Base-by-base conservation (phyloP, 92 coral and sea anemone species). In the Diadumene lineata region DNA sequence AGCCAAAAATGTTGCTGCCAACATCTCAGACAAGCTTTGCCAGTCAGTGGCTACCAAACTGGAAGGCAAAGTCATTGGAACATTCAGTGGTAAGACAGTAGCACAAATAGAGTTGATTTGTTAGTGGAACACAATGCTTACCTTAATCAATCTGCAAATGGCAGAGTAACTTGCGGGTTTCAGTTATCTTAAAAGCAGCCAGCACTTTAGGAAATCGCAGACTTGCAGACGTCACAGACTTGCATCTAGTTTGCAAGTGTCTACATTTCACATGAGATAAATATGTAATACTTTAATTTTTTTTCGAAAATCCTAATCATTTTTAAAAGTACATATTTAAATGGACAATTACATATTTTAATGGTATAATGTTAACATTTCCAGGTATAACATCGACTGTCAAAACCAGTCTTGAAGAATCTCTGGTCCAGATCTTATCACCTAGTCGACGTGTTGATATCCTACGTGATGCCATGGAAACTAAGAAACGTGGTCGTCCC, bases 1-100 rank as follows among this genome's bases (percentile, higher is more conserved):
- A 94, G 98, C 94, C 60, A 94, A 94, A 72, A 94, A 94, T 86
- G 98, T 94, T 60, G 98, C 98, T 31, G 85, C 94, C 1, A 97
- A 94, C 77, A 94, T 94, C 26, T 85, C 98, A 13, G 94, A 81
- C 66, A 87, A 94, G 84, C 80, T 94, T 74, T 94, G 98, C 70
- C 92, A 82, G 63, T 91, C 97, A 19, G 98, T 94, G 72, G 90
- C 98, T 10, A 94, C 92, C 69, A 94, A 94, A 60, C 89, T 94
- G 21, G 90, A 92, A 70, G 98, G 98, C 74, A 94, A 88, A 86
- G 96, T 94, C 29, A 81, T 94, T 62, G 98, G 98, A 29, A 94
- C 98, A 13, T 94, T 94, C 64, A 84, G 94, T 70, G 97, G 98
- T 94, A 88, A 81, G 98, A 19, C 46, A 53, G 9, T 23, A 53